These are phyloP conservation scores for Thryonomys swinderianus DNA, from an alignment of 2,113 vertebrate genomes.

Conservation along the genomic window DNA sequence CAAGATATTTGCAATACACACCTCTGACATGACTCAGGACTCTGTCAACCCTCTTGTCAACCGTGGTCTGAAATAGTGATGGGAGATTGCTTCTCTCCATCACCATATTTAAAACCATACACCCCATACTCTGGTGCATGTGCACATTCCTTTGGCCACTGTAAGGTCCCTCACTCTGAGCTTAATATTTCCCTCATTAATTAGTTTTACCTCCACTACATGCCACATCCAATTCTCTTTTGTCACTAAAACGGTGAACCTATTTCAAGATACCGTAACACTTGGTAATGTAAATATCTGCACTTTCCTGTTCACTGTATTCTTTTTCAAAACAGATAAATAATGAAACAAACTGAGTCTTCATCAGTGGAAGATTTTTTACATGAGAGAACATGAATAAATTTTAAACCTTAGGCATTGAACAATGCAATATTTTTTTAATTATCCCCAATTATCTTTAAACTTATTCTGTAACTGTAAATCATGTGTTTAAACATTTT, in stretches of 20 bases:
- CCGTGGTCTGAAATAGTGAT: not conserved
- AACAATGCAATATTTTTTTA: not conserved
- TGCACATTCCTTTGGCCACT: not conserved
- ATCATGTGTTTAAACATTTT: too few species aligned
- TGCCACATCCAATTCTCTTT: not conserved
- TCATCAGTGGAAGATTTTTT: not conserved
- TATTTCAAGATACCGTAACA: not conserved
- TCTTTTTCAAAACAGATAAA: not conserved
- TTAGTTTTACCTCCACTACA: too few species aligned
- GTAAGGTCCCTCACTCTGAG: not conserved
- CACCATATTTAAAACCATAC: not conserved
- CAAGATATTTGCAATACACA: not conserved
- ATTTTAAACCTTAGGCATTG: not conserved
- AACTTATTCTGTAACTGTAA: too few species aligned
- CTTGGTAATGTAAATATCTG: not conserved
- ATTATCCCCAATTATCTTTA: too few species aligned
- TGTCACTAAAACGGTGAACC: too few species aligned
- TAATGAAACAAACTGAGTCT: not conserved
- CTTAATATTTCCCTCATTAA: not conserved
- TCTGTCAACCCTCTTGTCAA: not conserved
- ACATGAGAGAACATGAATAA: not conserved
- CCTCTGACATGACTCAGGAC: not conserved
- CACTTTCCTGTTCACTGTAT: not conserved
- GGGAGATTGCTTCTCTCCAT: not conserved
- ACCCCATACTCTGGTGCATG: not conserved